These are phyloP conservation scores for Pseudoatta argentina DNA, from an alignment of 1,140 invertebrate species.

Conservation along the genomic window DNA sequence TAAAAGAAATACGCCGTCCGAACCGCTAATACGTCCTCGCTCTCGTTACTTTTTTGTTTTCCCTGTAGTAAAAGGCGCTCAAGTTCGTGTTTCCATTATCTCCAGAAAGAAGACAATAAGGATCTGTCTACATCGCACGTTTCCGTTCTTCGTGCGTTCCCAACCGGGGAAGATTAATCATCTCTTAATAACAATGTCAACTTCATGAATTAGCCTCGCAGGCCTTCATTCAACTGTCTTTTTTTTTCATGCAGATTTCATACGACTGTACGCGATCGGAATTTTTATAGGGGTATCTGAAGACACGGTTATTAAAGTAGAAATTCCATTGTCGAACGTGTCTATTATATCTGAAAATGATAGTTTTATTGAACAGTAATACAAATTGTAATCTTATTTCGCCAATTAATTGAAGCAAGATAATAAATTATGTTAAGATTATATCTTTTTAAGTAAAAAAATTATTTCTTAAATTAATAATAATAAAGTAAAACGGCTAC, in stretches of 20 bases:
- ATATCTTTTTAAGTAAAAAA: not conserved
- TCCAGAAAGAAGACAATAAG: conserved; percentile 21
- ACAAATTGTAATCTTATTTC: not conserved
- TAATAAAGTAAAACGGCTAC: too few species aligned
- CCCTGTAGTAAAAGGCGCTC: not conserved
- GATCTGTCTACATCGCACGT: not conserved
- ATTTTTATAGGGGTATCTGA: not conserved
- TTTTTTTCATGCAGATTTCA: conserved; percentile 15
- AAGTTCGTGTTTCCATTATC: not conserved
- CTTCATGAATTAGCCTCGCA: conserved; percentile 20
- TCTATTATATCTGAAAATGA: not conserved
- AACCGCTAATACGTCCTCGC: conserved; percentile 25
- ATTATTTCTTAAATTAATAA: too few species aligned
- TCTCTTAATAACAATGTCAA: conserved; percentile 38
- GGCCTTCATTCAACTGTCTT: not conserved
- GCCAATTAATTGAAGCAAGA: not conserved
- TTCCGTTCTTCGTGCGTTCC: conserved; percentile 3
- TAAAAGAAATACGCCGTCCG: conserved; percentile 8
- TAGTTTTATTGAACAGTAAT: not conserved
- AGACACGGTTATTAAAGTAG: conserved; percentile 15
- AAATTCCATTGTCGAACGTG: conserved; percentile 24
- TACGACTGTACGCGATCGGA: not conserved
- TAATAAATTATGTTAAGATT: not conserved
- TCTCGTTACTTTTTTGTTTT: conserved; percentile 15
- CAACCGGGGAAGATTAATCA: conserved; percentile 43